A percentile compares a stretch with the other conserved stretches of the same genome.
These are phyloP conservation scores for Penelope pileata DNA, from an alignment of 2,113 vertebrate genomes.

Conservation along the genomic window DNA sequence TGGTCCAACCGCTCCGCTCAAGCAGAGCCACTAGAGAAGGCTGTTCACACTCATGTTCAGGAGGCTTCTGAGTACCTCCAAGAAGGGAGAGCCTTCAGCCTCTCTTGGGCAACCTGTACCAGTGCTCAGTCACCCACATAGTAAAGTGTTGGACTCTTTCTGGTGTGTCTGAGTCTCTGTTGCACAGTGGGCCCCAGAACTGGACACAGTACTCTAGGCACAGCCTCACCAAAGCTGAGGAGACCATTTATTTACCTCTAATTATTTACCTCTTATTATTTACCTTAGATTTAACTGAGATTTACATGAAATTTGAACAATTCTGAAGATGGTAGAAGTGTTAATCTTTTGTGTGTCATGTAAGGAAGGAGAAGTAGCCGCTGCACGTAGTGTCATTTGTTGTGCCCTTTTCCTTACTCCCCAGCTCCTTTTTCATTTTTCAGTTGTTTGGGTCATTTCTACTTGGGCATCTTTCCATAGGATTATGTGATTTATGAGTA, in stretches of 20 bases:
- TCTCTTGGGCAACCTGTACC: not conserved
- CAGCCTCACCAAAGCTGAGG: not conserved
- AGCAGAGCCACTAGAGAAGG: not conserved
- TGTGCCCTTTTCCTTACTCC: not conserved
- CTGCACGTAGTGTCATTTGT: fast-evolving
- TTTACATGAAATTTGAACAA: not conserved
- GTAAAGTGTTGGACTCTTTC: too few relatives aligned
- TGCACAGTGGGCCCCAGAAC: too few relatives aligned
- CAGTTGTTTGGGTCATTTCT: not conserved
- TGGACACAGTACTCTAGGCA: not conserved
- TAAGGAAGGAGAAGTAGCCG: fast-evolving
- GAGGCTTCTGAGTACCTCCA: not conserved
- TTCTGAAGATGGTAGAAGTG: not conserved
- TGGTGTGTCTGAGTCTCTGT: too few relatives aligned
- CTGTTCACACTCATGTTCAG: not conserved
- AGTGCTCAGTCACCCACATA: not conserved
- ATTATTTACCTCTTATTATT: not conserved
- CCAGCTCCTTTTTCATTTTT: not conserved
- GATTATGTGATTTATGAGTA: not conserved
- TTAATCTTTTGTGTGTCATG: not conserved
- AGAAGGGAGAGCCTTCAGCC: not conserved
- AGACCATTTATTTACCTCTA: not conserved
- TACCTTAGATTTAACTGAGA: not conserved
- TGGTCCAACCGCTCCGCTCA: not conserved
- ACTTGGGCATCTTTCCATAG: not conserved